Percentiles rank a stretch among this genome's conserved stretches.
Evolutionary conservation across 2,888 invertebrate species (phyloP).

Genomic region (Therioaphis trifolii): DNA sequence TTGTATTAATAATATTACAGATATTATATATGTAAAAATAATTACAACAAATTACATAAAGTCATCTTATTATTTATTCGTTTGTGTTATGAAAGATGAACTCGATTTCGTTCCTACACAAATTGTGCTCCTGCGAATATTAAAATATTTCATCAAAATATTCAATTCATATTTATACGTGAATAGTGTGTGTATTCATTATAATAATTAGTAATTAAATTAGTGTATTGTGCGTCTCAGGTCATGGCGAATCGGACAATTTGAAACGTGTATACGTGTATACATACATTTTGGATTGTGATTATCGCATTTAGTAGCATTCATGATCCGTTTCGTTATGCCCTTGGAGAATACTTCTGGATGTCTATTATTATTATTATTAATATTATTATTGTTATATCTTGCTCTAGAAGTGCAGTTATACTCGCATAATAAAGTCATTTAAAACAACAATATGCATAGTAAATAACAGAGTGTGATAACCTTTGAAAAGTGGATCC

Average conservation of each 20-base stretch:
- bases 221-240: conserved; percentile 20
- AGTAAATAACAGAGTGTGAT: conserved; percentile 5
- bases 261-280: conserved; percentile 11
- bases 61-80: too few species aligned
- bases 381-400: not conserved
- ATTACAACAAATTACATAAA: too few species aligned
- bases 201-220: conserved; percentile 45
- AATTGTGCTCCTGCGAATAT: not conserved
- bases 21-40: too few species aligned
- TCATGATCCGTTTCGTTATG: conserved; percentile 46
- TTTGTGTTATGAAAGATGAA: too few species aligned
- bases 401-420: conserved; percentile 10
- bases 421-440: not conserved
- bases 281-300: conserved; percentile 36
- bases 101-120: not conserved
- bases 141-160: conserved; percentile 7
- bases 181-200: not conserved
- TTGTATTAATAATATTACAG: too few species aligned
- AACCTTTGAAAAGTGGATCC: not conserved
- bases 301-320: conserved; percentile 35
- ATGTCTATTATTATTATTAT: conserved; percentile 28
- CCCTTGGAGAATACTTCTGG: conserved; percentile 50
- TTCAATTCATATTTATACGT: not conserved
- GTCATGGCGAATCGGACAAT: conserved; percentile 27
- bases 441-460: too few species aligned